Evolutionary conservation across 2,797 vertebrate genomes (phyloP), one percentile per base, ranked within the genome.

Genomic region (Sebastolobus alascanus): DNA sequence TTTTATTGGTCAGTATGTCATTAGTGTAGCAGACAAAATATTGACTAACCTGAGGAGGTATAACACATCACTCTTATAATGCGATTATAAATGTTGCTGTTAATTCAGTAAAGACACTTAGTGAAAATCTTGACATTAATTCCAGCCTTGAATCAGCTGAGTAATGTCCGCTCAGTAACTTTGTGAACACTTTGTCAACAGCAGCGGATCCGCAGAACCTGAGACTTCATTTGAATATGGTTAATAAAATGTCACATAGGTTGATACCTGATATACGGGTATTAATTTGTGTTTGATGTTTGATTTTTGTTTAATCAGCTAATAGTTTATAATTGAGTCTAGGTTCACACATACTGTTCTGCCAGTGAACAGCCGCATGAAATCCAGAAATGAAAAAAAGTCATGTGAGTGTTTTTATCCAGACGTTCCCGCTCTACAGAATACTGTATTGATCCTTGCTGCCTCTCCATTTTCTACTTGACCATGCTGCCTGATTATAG

Each of bases 1-100:
- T 77, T 81, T 73, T 52, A 75, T 61, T 35, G 16, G 50, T 69
- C 37, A 69, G 77, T 66, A 72, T 70, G 77, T 75, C 3, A 40
- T 72, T n/a, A 27, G 22, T 59, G 43, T 18, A 43, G 20, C 52
- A 1, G 16, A 69, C 61, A 58, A 71, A 83, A 73, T 74, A 81
- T 56, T 65, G 66, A 88, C 56, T 9, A 40, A 20, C 52, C 73
- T 18, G n/a, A 82, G 35, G 38, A 66, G 58, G 29, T 27, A 63
- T 38, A 69, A 52, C 33, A 43, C 27, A 60, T 40, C 1, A 1
- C 33, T 70, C 12, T 59, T 65, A 25, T 25, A 58, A 75, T 61
- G 54, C 4, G 20, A 73, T 80, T 80, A 55, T 59, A 50, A 82
- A 73, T 63, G 67, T 31, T 80, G 46, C 18, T 46, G 73, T 25